Conservation (phyloP, 2,113 vertebrate species). For the Chionis minor region DNA sequence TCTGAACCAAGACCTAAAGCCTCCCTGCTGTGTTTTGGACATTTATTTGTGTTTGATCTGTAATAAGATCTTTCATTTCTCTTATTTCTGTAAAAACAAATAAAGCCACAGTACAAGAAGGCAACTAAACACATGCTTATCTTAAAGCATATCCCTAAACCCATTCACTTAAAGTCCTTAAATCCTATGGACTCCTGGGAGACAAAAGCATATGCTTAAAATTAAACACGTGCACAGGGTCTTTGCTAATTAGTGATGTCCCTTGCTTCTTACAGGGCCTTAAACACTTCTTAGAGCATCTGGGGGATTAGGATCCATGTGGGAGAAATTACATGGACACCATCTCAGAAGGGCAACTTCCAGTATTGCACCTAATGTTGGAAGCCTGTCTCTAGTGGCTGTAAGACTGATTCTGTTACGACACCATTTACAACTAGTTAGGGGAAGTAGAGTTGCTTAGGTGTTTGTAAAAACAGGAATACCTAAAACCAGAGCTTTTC, state of each 20-base stretch:
- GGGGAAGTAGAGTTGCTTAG: neutral
- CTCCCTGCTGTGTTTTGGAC: constrained; percentile 47
- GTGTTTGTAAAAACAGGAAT: neutral
- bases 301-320: constrained; percentile 26
- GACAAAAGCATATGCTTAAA: constrained; percentile 2
- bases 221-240: constrained; percentile 56
- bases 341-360: constrained; percentile 10
- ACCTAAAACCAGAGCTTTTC: neutral
- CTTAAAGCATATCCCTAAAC: constrained; percentile 33
- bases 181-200: neutral
- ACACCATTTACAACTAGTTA: neutral
- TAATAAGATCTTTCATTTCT: constrained; percentile 61
- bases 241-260: constrained; percentile 52
- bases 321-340: constrained; percentile 17
- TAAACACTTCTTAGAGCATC: constrained; percentile 14
- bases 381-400: neutral
- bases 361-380: neutral
- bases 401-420: neutral
- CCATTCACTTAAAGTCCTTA: neutral
- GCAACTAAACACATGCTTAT: constrained; percentile 50
- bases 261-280: constrained; percentile 26
- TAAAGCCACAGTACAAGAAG: constrained; percentile 25
- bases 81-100: constrained; percentile 57
- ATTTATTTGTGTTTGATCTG: constrained; percentile 57
- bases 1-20: constrained; percentile 49